Evolutionary conservation across 2,797 vertebrate species (phyloP).

Genomic region (Anabacerthia variegaticeps): DNA sequence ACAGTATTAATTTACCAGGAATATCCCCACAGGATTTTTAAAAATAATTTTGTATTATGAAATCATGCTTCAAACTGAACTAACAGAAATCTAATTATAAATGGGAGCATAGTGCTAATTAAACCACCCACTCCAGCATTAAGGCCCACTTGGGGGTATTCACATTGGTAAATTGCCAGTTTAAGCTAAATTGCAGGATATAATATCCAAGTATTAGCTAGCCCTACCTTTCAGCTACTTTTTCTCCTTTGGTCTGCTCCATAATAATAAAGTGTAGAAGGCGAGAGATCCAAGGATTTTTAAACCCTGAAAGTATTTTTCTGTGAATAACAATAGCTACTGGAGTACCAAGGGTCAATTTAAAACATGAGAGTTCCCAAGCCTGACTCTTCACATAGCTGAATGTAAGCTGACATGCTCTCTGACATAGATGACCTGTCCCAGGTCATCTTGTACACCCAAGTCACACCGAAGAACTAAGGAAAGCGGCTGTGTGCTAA

Average conservation of each 20-base stretch:
- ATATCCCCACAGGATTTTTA: conserved; percentile 72
- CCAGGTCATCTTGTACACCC: not conserved
- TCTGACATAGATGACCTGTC: not conserved
- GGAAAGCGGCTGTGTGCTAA: not conserved
- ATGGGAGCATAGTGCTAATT: conserved; percentile 72
- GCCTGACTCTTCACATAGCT: not conserved
- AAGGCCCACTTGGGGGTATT: conserved; percentile 63
- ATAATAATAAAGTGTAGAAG: not conserved
- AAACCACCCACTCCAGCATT: conserved; percentile 71
- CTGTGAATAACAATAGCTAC: not conserved
- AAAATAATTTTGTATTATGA: conserved; percentile 72
- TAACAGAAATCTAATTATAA: conserved; percentile 74
- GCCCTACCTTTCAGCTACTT: not conserved
- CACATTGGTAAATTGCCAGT: conserved; percentile 68
- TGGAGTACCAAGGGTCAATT: not conserved
- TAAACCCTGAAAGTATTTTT: not conserved
- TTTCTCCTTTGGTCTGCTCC: not conserved
- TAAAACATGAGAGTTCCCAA: not conserved
- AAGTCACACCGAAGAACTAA: not conserved
- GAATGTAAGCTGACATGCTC: not conserved
- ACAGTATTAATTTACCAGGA: conserved; percentile 68
- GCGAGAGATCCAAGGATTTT: not conserved
- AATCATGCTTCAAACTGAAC: conserved; percentile 71
- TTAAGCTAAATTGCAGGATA: conserved; percentile 37
- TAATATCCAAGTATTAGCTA: conserved; percentile 15